Evolutionary conservation across 2,797 vertebrate species (phyloP).

Genomic region (Anomalospiza imberbis): DNA sequence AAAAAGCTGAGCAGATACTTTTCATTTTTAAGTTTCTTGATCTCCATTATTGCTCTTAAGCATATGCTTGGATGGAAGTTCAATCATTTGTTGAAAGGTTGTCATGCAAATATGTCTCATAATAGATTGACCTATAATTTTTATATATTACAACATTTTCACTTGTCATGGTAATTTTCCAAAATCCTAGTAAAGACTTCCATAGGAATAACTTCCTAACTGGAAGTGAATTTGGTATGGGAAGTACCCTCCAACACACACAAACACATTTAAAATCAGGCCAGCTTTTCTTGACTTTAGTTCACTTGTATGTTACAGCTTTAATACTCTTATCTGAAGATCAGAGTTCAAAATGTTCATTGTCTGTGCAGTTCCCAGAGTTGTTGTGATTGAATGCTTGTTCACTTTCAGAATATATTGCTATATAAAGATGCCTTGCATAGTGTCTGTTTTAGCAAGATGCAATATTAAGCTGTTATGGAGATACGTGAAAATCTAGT

Average conservation of each 20-base stretch:
- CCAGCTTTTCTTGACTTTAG: background rate
- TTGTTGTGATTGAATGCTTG: background rate
- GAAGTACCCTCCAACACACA: background rate
- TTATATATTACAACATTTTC: background rate
- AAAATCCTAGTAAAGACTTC: background rate
- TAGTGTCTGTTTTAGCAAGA: background rate
- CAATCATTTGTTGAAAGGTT: background rate
- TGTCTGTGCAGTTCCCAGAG: background rate
- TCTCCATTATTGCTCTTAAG: background rate
- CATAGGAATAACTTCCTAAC: background rate
- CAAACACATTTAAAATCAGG: accelerated
- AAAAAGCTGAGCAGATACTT: background rate
- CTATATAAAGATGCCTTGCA: background rate
- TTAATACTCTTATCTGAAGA: background rate
- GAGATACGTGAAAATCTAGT: background rate
- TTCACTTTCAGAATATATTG: background rate
- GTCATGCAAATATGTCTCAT: accelerated
- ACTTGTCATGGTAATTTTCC: background rate
- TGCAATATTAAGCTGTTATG: background rate
- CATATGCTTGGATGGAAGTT: background rate
- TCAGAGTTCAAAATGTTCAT: background rate
- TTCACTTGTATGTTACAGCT: background rate
- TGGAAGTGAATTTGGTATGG: background rate
- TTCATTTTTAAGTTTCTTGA: background rate
- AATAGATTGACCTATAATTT: background rate